A percentile compares a stretch with the other conserved stretches of the same genome.
phyloP scores from a whole-genome alignment of 2,888 invertebrate genomes.

The Apamea epomidion region DNA sequence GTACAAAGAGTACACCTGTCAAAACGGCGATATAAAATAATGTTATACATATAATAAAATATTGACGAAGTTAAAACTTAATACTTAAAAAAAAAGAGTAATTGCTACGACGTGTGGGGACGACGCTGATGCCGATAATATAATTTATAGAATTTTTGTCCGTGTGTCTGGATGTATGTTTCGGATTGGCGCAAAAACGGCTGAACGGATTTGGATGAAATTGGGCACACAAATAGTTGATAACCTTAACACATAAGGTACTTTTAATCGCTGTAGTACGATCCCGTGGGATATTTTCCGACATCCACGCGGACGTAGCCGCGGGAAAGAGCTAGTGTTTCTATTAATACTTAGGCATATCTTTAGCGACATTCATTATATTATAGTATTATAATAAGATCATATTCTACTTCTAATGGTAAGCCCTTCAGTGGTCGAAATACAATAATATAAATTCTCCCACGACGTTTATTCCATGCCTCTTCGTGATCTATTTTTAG shows the following conservation, averaged over 20 bases:
- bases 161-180: neutral
- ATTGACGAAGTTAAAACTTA: neutral
- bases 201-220: neutral
- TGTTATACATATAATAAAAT: neutral
- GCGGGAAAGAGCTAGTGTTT: neutral
- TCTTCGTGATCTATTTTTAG: neutral
- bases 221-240: neutral
- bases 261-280: neutral
- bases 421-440: neutral
- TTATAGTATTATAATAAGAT: too few species aligned
- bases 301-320: neutral
- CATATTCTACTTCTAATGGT: neutral
- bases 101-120: neutral
- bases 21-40: too few species aligned
- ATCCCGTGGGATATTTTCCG: neutral
- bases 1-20: too few species aligned
- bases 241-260: neutral
- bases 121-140: neutral
- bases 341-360: neutral
- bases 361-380: neutral
- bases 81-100: neutral
- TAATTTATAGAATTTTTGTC: neutral
- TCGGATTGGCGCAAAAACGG: neutral
- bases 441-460: neutral
- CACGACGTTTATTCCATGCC: neutral